Evolutionary conservation across 2,113 vertebrate genomes (phyloP).

Genomic region (Prietella phreatophila): DNA sequence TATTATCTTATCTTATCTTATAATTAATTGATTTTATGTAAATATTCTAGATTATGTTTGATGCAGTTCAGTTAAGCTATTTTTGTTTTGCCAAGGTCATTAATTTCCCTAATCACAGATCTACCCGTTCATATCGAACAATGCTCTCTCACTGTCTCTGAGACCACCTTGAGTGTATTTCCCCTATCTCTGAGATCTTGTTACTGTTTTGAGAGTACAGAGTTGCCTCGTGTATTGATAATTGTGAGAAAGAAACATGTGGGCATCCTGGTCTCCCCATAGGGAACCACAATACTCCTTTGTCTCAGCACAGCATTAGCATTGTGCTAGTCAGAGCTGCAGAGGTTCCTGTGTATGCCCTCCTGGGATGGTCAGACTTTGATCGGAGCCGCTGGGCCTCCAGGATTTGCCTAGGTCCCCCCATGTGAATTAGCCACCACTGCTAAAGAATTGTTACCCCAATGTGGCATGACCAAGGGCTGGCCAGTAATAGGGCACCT

Average conservation of each 20-base stretch:
- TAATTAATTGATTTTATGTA: background rate
- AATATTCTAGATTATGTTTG: background rate
- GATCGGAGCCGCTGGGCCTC: slow-evolving; percentile 42
- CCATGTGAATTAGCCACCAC: slow-evolving; percentile 52
- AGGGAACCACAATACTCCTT: slow-evolving; percentile 60
- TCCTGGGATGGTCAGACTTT: slow-evolving; percentile 39
- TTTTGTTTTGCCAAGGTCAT: background rate
- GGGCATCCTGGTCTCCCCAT: slow-evolving; percentile 55
- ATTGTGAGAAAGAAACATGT: slow-evolving; percentile 73
- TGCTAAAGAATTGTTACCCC: slow-evolving; percentile 51
- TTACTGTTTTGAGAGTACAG: slow-evolving; percentile 63
- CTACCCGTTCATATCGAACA: slow-evolving; percentile 27
- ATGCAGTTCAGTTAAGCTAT: background rate
- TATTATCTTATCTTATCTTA: too few species aligned
- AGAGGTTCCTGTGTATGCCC: slow-evolving; percentile 63
- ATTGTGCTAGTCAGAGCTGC: slow-evolving; percentile 74
- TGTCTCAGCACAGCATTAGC: slow-evolving; percentile 70
- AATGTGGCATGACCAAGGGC: slow-evolving; percentile 36
- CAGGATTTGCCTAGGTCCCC: slow-evolving; percentile 29
- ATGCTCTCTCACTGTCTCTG: slow-evolving; percentile 36
- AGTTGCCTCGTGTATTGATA: slow-evolving; percentile 63
- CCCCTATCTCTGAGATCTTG: slow-evolving; percentile 56
- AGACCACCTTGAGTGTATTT: slow-evolving; percentile 47
- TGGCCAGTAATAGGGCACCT: slow-evolving; percentile 41
- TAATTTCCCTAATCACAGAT: slow-evolving; percentile 25